Conservation (phyloP, 2,888 invertebrate genomes). For the Lypha dubia region DNA sequence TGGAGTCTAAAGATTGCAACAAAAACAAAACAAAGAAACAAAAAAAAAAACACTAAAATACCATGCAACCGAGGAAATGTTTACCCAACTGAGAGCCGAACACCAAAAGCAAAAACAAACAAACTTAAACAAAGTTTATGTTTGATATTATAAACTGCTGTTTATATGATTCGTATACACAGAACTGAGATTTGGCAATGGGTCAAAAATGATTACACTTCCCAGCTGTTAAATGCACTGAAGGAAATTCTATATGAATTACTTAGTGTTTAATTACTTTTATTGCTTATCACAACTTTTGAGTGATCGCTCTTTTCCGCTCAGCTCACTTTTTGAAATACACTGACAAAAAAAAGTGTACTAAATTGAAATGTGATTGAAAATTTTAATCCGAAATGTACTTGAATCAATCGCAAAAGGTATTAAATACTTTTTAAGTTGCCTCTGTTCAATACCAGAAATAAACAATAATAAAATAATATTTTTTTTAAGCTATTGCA, state of each 20-base stretch:
- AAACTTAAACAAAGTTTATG: constrained; percentile 38
- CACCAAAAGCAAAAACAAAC: constrained; percentile 36
- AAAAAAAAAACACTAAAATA: constrained; percentile 60
- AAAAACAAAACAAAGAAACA: constrained; percentile 67
- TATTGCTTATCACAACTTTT: too few relatives aligned
- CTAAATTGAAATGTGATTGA: too few relatives aligned
- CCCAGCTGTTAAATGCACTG: constrained; percentile 60
- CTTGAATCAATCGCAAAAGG: too few relatives aligned
- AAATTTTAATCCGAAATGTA: too few relatives aligned
- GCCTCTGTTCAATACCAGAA: too few relatives aligned
- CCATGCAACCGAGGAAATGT: constrained; percentile 52
- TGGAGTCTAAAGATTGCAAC: constrained; percentile 76
- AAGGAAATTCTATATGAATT: constrained; percentile 1
- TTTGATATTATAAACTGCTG: constrained; percentile 39
- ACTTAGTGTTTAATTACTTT: too few relatives aligned
- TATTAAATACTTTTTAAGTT: too few relatives aligned
- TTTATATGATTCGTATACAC: constrained; percentile 14
- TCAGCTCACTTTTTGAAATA: too few relatives aligned
- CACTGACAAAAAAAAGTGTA: too few relatives aligned
- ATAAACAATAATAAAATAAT: too few relatives aligned
- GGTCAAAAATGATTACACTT: constrained; percentile 65
- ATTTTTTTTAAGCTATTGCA: too few relatives aligned
- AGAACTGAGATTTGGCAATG: constrained; percentile 68
- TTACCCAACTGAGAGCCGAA: constrained; percentile 65
- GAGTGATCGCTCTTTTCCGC: too few relatives aligned